phyloP scores from a whole-genome alignment of 2,888 invertebrate species.

The Cylloceria caligata region DNA sequence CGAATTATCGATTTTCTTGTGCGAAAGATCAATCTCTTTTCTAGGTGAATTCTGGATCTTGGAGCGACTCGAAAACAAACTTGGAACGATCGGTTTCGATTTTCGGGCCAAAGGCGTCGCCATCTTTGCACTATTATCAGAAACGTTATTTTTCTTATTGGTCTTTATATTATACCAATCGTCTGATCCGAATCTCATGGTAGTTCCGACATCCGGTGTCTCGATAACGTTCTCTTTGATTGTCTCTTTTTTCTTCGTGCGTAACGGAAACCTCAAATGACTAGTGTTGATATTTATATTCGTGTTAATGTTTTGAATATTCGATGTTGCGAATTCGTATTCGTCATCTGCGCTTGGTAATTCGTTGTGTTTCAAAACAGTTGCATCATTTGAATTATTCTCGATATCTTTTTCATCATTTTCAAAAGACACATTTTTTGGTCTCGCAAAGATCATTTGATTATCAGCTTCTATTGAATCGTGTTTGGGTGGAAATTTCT shows the following conservation, averaged over 20 bases:
- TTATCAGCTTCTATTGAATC: not conserved
- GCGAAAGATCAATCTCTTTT: not conserved
- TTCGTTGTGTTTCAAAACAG: not conserved
- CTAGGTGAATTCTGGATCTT: not conserved
- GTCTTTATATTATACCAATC: slow-evolving; percentile 5
- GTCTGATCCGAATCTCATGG: slow-evolving; percentile 38
- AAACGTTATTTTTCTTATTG: not conserved
- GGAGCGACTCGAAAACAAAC: not conserved
- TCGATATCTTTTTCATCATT: not conserved
- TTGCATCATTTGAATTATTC: not conserved
- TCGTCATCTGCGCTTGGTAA: not conserved
- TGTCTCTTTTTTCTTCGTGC: not conserved
- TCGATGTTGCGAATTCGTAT: not conserved
- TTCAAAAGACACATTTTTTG: no score
- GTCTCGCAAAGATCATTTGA: not conserved
- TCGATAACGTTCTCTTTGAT: not conserved
- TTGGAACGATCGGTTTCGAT: not conserved
- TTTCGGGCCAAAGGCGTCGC: not conserved
- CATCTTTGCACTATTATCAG: not conserved
- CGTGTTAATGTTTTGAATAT: not conserved
- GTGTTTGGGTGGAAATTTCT: not conserved
- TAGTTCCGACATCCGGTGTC: not conserved
- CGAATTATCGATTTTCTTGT: not conserved
- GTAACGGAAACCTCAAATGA: not conserved
- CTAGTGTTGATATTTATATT: slow-evolving; percentile 3